Conservation (phyloP, 2,113 vertebrate genomes). For the Synodontis membranacea region DNA sequence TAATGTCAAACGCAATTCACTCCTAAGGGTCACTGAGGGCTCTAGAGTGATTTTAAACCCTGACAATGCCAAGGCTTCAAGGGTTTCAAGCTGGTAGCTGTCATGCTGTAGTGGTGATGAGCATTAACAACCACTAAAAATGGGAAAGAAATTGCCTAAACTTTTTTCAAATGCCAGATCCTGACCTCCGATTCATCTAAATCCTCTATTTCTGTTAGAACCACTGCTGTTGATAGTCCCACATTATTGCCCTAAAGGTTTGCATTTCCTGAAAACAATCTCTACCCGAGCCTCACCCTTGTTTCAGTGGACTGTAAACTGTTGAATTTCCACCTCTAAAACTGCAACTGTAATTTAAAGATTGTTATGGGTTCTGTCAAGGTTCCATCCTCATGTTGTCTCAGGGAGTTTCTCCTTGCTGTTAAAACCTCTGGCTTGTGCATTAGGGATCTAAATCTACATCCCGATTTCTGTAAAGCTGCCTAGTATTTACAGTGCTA, state of each 20-base stretch:
- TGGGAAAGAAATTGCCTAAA: background rate
- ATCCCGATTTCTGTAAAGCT: background rate
- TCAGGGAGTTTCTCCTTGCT: background rate
- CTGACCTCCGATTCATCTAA: background rate
- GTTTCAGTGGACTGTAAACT: background rate
- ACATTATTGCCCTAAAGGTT: background rate
- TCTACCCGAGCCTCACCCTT: background rate
- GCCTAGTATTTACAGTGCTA: background rate
- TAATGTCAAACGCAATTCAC: constrained; percentile 1
- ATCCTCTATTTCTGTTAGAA: background rate
- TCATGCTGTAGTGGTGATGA: background rate
- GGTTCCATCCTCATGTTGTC: background rate
- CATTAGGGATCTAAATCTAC: background rate
- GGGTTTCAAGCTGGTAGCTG: background rate
- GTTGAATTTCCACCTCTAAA: background rate
- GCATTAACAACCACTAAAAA: background rate
- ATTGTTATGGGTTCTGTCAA: background rate
- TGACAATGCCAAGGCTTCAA: background rate
- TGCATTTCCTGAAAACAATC: background rate
- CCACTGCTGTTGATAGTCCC: background rate
- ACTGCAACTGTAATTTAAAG: background rate
- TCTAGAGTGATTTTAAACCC: background rate
- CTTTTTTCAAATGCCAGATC: background rate
- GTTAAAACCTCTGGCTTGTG: background rate
- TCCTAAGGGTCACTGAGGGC: background rate